Evolutionary conservation across 2,797 vertebrate genomes (phyloP).

Genomic region (Pipistrellus nathusii): DNA sequence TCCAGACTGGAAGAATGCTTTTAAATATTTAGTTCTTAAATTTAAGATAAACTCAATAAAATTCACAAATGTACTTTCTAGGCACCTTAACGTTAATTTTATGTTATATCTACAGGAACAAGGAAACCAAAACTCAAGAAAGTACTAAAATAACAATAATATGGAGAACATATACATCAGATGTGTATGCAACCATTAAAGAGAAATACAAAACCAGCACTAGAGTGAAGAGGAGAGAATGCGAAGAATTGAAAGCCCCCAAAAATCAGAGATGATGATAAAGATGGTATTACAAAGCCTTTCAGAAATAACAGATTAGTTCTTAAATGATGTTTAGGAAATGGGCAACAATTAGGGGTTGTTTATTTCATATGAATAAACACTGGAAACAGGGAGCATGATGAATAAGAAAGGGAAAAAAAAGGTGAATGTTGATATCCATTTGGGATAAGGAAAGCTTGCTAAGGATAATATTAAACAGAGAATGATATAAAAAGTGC

Average conservation of each 20-base stretch:
- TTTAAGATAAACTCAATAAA: neutral
- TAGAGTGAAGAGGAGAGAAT: neutral
- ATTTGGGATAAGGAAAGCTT: neutral
- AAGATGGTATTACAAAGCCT: neutral
- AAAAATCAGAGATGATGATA: neutral
- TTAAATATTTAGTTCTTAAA: neutral
- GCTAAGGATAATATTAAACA: neutral
- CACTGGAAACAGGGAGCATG: neutral
- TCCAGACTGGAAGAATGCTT: neutral
- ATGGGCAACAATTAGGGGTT: neutral
- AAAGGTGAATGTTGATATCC: neutral
- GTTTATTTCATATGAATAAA: neutral
- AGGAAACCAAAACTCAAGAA: constrained; percentile 30
- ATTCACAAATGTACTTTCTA: neutral
- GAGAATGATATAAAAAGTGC: neutral
- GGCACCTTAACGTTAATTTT: neutral
- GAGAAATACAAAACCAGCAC: neutral
- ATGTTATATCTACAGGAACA: neutral
- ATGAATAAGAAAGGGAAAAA: neutral
- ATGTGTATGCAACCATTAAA: neutral
- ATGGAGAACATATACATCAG: neutral
- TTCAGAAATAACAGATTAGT: neutral
- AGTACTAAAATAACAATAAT: constrained; percentile 40
- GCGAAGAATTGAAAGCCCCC: neutral
- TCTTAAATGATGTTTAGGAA: neutral